phyloP scores from a whole-genome alignment of 1,140 invertebrate genomes.

The Hormaphis cornu region DNA sequence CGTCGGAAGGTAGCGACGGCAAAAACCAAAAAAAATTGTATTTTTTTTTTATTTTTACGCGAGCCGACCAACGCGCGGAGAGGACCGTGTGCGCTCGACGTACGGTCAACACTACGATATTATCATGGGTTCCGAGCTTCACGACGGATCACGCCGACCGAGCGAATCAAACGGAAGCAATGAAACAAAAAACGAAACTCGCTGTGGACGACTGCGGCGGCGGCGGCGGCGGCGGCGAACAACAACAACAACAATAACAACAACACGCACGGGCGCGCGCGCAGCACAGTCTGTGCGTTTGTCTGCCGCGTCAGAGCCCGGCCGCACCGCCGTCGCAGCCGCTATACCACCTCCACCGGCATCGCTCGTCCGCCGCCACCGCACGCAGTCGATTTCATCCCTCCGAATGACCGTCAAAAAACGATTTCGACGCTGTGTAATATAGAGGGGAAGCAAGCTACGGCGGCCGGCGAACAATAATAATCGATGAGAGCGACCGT shows the following conservation, averaged over 20 bases:
- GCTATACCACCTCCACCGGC: not conserved
- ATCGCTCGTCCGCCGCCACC: no score
- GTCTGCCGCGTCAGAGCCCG: not conserved
- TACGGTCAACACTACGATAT: no score
- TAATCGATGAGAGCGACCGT: constrained; percentile 13
- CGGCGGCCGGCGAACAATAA: not conserved
- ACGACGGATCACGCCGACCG: no score
- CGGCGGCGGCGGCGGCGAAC: not conserved
- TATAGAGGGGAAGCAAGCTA: not conserved
- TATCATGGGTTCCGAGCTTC: no score
- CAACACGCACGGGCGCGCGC: constrained; percentile 14
- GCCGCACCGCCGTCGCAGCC: not conserved
- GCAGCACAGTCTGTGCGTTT: constrained; percentile 5
- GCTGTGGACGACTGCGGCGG: not conserved
- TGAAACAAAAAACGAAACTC: not conserved
- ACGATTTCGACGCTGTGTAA: not conserved
- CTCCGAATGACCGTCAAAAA: constrained; percentile 29
- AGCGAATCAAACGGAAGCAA: no score
- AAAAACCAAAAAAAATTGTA: no score
- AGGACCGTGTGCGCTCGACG: no score
- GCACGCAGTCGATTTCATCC: not conserved
- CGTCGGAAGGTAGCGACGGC: no score
- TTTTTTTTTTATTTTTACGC: no score
- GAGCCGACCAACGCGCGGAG: no score
- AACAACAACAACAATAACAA: constrained; percentile 11